Evolutionary conservation across 2,888 invertebrate species (phyloP).

Genomic region (Timandra comae): DNA sequence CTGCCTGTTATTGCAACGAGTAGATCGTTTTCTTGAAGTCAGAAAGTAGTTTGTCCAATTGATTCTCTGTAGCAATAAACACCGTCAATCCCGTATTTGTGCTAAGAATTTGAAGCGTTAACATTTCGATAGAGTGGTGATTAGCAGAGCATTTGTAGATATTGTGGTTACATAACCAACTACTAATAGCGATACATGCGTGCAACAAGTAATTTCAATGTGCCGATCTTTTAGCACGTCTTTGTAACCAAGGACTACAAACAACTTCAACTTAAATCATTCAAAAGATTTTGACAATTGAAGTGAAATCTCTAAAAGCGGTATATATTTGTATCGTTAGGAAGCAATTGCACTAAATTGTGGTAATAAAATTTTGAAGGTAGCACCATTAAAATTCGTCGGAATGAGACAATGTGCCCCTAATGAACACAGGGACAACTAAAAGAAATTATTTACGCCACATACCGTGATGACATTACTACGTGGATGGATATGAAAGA

Average conservation of each 20-base stretch:
- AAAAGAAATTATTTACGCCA: conserved; percentile 72
- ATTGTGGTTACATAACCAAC: conserved; percentile 61
- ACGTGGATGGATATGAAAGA: conserved; percentile 56
- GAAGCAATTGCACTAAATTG: conserved; percentile 47
- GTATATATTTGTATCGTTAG: conserved; percentile 36
- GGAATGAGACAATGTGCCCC: conserved; percentile 58
- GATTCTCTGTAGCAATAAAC: conserved; percentile 61
- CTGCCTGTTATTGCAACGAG: conserved; percentile 53
- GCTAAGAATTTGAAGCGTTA: conserved; percentile 63
- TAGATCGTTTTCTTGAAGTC: conserved; percentile 59
- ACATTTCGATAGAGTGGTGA: conserved; percentile 56
- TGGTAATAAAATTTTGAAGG: conserved; percentile 56
- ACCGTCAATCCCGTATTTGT: conserved; percentile 51
- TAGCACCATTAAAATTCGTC: conserved; percentile 55
- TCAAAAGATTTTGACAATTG: conserved; percentile 18
- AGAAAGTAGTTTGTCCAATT: conserved; percentile 62
- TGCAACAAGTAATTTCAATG: conserved; percentile 51
- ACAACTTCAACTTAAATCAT: conserved; percentile 24
- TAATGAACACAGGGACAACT: conserved; percentile 60
- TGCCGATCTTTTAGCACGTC: conserved; percentile 55
- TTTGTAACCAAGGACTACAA: conserved; percentile 44
- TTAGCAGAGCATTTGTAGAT: conserved; percentile 62
- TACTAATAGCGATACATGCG: conserved; percentile 49
- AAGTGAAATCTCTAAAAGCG: conserved; percentile 25
- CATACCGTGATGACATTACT: conserved; percentile 48